Percentiles rank a stretch among this genome's conserved stretches.
These are phyloP conservation scores for Pempheris klunzingeri DNA, from an alignment of 2,797 vertebrate genomes.

Conservation along the genomic window DNA sequence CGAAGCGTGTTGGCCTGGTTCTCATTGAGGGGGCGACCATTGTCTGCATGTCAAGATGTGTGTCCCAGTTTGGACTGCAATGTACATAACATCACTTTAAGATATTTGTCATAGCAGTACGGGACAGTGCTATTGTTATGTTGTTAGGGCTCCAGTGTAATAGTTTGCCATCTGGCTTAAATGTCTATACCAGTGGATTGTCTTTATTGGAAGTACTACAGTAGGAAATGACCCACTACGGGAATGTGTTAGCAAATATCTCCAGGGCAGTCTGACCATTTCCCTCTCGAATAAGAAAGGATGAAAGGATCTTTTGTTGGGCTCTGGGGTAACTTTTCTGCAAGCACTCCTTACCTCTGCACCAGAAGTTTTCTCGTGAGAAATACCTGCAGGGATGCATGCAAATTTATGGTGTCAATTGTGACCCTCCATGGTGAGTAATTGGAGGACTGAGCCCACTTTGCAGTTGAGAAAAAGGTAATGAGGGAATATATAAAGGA, in stretches of 20 bases:
- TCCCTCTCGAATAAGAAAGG: conserved; percentile 76
- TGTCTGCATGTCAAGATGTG: conserved; percentile 27
- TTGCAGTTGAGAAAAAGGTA: conserved; percentile 55
- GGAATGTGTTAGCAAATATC: conserved; percentile 66
- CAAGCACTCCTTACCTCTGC: conserved; percentile 32
- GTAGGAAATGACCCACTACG: conserved; percentile 72
- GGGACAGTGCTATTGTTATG: conserved; percentile 24
- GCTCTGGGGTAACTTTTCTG: conserved; percentile 47
- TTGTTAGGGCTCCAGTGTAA: conserved; percentile 31
- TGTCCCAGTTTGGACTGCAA: background rate
- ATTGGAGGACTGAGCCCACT: conserved; percentile 32
- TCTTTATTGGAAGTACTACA: conserved; percentile 59
- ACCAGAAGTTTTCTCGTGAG: conserved; percentile 61
- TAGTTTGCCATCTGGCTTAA: conserved; percentile 34
- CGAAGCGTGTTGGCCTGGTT: conserved; percentile 49
- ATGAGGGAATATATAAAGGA: conserved; percentile 30
- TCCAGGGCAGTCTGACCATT: conserved; percentile 56
- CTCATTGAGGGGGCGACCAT: conserved; percentile 16
- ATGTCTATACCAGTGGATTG: conserved; percentile 45
- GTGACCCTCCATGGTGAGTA: conserved; percentile 36
- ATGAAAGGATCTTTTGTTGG: conserved; percentile 80
- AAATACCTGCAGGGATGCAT: conserved; percentile 70
- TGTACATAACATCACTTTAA: conserved; percentile 11
- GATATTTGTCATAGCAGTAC: conserved; percentile 26
- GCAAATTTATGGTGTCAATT: conserved; percentile 36